Evolutionary conservation across 2,797 vertebrate genomes (phyloP), one percentile per base, ranked within the genome.

Genomic region (Hyperoplus lanceolatus): DNA sequence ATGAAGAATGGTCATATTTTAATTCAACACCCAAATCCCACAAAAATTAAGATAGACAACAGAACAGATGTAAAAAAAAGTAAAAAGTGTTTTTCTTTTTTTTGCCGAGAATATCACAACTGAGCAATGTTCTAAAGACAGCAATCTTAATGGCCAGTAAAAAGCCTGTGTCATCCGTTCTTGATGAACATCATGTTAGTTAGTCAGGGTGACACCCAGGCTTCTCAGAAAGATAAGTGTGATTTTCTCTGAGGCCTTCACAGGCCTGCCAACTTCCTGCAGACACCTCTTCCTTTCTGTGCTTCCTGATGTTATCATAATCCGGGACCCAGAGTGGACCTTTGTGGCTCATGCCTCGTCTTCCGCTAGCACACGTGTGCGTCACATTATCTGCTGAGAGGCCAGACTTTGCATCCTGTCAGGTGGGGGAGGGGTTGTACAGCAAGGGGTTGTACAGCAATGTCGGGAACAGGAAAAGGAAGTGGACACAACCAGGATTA

Each of bases 311-410:
- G 95, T 96, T 97, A 96, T 96, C 96, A 94, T 95, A 95, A 94
- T 95, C 93, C 91, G 83, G 94, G 92, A 94, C 94, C 94, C 93
- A 84, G 89, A 89, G 94, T 77, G 85, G 95, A 95, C 95, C 96
- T 98, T 98, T 97, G 97, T 97, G 96, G 95, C 96, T 95, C 96
- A 93, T 96, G 94, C 95, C 96, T 95, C 93, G 77, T 89, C 95
- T 96, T 95, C 95, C 96, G 93, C 91, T 94, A 83, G 92, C 95
- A 96, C 95, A 95, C 94, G 96, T 95, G 93, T 93, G 91, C 96
- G 97, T 97, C 96, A 97, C 95, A 97, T 97, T 97, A 99, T 98
- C 96, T 97, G 96, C 94, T 96, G 96, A 96, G 94, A 96, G 96
- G 96, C 97, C 93, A 90, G 95, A 96, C 94, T 94, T 93, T 48